Evolutionary conservation across 2,113 vertebrate genomes (phyloP), one percentile per base, ranked within the genome.

Genomic region (Lasiurus borealis): DNA sequence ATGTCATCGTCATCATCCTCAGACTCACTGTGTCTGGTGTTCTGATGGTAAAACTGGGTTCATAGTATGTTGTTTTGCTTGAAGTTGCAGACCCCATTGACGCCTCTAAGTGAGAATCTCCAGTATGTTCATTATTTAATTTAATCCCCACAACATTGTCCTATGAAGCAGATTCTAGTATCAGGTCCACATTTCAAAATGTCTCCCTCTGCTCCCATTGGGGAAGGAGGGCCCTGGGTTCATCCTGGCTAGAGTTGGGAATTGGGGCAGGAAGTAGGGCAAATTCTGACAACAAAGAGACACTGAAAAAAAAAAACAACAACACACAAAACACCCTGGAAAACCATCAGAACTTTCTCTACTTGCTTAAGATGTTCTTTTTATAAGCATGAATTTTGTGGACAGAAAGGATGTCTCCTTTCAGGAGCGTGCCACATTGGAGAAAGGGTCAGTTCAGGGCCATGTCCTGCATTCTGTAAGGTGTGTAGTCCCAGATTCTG

Each of bases 291-390:
- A 62, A 88, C 12, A 59, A n/a, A 84, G 8, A 85, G 68, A 62
- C 4, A 23, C 18, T 2, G 2, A 82, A 46, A 44, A 73, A 44
- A 73, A 72, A 76, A 5, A 11, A 62, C 25, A 59, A 64, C 8
- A 59, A 23, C 19, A 23, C 57, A 76, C 25, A 57, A 66, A 73
- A 87, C 27, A 68, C 3, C 29, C 40, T 78, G 6, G 18, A 95
- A 85, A 80, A 84, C 59, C n/a, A 96, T 25, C 57, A 72, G 34
- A 88, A 16, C 5, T 66, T 87, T 97, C 66, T 93, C 21, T 52
- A 40, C 21, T 77, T 27, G 50, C 34, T 86, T 76, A 73, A 52
- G 2, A 66, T 64, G 82, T 82, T 69, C 19, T 80, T 50, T 91
- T 88, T 78, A 40, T 75, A 59, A 94, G 86, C 95, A 90, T 31